Evolutionary conservation across 1,140 invertebrate species (phyloP).

Genomic region (roundworm (Caenorhabditis elegans)): WBcel235 BX284606.5:17384501-17385000

Average conservation of each 20-base stretch:
- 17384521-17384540: constrained; percentile 19
- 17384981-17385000: constrained; percentile 84
- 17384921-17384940: too few species aligned
- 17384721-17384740: constrained; percentile 85
- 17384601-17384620: background rate
- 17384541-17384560: constrained; percentile 48
- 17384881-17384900: too few species aligned
- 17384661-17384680: background rate
- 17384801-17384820: constrained; percentile 81
- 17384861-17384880: background rate
- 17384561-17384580: background rate
- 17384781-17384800: constrained; percentile 86
- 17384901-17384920: too few species aligned
- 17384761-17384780: constrained; percentile 82
- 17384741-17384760: constrained; percentile 93
- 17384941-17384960: too few species aligned
- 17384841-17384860: background rate
- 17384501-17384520: background rate
- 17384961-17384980: constrained; percentile 72
- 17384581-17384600: background rate
- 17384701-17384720: constrained; percentile 70
- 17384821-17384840: constrained; percentile 79
- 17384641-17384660: background rate
- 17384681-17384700: background rate
- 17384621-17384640: background rate